Percentiles rank a stretch among this genome's conserved stretches.
phyloP scores from a whole-genome alignment of 2,113 vertebrate species.

The Arothron firmamentum region DNA sequence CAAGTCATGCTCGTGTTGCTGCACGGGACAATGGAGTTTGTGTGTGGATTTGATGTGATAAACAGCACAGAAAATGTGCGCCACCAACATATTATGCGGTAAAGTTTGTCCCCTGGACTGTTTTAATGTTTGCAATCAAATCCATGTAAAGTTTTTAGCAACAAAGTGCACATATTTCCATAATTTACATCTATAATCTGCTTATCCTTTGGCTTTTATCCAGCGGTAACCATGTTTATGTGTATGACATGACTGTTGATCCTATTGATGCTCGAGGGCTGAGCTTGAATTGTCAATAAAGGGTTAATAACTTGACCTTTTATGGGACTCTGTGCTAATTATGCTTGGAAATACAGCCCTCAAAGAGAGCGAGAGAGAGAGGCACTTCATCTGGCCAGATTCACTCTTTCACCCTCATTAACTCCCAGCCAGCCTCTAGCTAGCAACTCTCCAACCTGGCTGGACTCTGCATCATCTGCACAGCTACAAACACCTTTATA shows the following conservation, averaged over 20 bases:
- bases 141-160: no score
- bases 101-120: constrained; percentile 12
- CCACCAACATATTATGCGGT: constrained; percentile 16
- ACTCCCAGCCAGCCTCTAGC: constrained; percentile 38
- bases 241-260: constrained; percentile 35
- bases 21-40: constrained; percentile 56
- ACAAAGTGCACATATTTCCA: no score
- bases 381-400: constrained; percentile 46
- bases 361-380: constrained; percentile 36
- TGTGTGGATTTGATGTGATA: constrained; percentile 56
- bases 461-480: constrained; percentile 39
- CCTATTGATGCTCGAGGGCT: constrained; percentile 49
- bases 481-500: constrained; percentile 43
- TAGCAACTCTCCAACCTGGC: constrained; percentile 8
- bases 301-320: constrained; percentile 69
- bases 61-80: constrained; percentile 30
- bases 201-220: no score
- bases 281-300: constrained; percentile 59
- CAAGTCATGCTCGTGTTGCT: constrained; percentile 51
- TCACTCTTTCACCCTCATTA: constrained; percentile 38
- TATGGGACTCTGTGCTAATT: constrained; percentile 37
- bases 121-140: not conserved
- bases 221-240: not conserved
- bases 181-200: no score
- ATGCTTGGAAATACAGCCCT: constrained; percentile 51